phyloP scores from a whole-genome alignment of 2,113 vertebrate species.

The Cepphus grylle region DNA sequence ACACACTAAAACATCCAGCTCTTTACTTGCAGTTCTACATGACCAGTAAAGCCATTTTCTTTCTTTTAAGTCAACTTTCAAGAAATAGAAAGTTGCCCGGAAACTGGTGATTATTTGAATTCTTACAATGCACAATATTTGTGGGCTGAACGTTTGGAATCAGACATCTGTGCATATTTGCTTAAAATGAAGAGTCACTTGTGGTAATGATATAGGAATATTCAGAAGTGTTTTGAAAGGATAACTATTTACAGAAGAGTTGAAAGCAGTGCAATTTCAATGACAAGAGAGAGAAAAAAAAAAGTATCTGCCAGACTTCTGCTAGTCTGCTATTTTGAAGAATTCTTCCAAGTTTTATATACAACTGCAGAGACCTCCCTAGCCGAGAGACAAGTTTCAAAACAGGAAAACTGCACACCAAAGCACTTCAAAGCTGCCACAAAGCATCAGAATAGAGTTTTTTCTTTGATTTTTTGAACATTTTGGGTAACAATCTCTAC shows the following conservation, averaged over 20 bases:
- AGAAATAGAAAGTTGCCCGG: not conserved
- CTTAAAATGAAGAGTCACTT: not conserved
- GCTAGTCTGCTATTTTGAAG: not conserved
- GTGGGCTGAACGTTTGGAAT: not conserved
- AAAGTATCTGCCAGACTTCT: not conserved
- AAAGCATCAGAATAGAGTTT: not conserved
- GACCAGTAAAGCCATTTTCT: not conserved
- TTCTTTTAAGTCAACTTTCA: not conserved
- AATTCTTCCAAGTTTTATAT: not conserved
- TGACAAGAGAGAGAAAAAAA: not conserved
- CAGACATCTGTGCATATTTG: not conserved
- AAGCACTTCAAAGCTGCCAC: not conserved
- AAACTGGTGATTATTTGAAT: not conserved
- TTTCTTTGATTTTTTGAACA: not conserved
- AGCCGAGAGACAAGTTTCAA: not conserved
- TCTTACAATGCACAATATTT: not conserved
- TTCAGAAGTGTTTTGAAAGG: not conserved
- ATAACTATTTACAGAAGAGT: not conserved
- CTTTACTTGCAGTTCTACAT: slow-evolving; percentile 57
- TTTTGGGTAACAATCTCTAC: not conserved
- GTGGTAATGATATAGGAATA: not conserved
- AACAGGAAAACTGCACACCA: not conserved
- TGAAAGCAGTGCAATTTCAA: not conserved
- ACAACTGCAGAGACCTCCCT: not conserved
- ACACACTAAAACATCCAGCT: slow-evolving; percentile 20